Conservation (phyloP, 1,140 invertebrate species). For the Dinoponera quadriceps region DNA sequence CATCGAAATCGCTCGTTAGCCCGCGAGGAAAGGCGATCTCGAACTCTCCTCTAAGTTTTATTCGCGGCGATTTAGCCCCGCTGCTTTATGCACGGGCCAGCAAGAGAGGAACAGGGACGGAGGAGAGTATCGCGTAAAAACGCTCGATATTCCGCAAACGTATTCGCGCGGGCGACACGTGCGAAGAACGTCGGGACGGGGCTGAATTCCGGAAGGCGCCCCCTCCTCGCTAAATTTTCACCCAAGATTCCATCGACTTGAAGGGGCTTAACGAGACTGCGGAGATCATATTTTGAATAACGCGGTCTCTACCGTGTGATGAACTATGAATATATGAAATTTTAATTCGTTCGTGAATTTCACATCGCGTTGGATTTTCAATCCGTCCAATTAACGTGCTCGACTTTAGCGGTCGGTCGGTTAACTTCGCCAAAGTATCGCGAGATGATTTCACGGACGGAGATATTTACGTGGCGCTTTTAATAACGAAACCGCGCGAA, state of each 20-base stretch:
- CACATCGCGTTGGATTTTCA: constrained; percentile 11
- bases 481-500: too few species aligned
- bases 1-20: constrained; percentile 73
- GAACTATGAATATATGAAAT: constrained; percentile 8
- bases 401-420: background rate
- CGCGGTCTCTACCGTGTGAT: background rate
- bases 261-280: constrained; percentile 42
- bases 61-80: constrained; percentile 63
- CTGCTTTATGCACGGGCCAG: too few species aligned
- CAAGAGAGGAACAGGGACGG: background rate
- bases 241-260: constrained; percentile 40
- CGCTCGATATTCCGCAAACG: constrained; percentile 66
- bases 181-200: constrained; percentile 29
- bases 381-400: background rate
- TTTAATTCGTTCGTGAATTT: background rate
- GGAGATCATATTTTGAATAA: constrained; percentile 48
- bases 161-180: constrained; percentile 51
- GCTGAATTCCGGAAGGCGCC: constrained; percentile 40
- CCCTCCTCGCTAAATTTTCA: constrained; percentile 41
- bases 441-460: background rate
- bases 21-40: constrained; percentile 57
- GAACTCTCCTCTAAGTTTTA: constrained; percentile 59
- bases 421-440: background rate
- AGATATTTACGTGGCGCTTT: background rate
- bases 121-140: constrained; percentile 38